Evolutionary conservation across 2,888 invertebrate species (phyloP), one percentile per base, ranked within the genome.

Genomic region (Leucozona laternaria): DNA sequence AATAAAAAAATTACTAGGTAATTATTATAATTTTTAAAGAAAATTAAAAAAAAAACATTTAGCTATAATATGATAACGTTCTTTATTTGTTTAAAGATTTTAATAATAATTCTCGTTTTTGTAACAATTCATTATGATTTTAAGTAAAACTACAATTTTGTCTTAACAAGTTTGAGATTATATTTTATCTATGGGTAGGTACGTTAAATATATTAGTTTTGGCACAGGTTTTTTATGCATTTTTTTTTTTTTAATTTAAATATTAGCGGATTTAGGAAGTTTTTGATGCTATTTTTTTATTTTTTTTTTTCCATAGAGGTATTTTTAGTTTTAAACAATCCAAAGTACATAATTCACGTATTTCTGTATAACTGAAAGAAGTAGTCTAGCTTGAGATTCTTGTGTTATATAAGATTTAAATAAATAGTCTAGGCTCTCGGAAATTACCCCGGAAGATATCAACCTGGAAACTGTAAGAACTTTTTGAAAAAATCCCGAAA

Each of bases 61-160:
- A 75, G 60, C 20, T 55, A 28, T 50, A 28, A 28, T 50, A 28
- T 53, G 45, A 15, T 40, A 60, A 60, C 60, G 60, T 37, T 60
- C 60, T 60, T 40, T 60, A 37, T 37, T 58, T 37, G 37, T 37
- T 60, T 68, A 48, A 22, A 76, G 15, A 66, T 57, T 71, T 34
- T 22, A 79, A 71, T 28, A 57, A 70, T 55, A 70, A 45, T 75
- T 40, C 40, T 15, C 40, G 11, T 22, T 45, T 68, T 60, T 50
- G 7, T 73, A 79, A 84, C 79, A 79, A 62, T 79, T 64, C 31
- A 71, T 71, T 71, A 75, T 70, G 37, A 43, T 71, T 79, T 79
- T 60, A 40, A 55, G 22, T 70, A 57, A 64, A 79, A 76, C 64
- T 76, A 84, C 71, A 79, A 55, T 25, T 75, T 80, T 64, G 8